A percentile compares a stretch with the other conserved stretches of the same genome.
Conservation (phyloP, 2,797 vertebrate genomes). For the Gastrophryne carolinensis region DNA sequence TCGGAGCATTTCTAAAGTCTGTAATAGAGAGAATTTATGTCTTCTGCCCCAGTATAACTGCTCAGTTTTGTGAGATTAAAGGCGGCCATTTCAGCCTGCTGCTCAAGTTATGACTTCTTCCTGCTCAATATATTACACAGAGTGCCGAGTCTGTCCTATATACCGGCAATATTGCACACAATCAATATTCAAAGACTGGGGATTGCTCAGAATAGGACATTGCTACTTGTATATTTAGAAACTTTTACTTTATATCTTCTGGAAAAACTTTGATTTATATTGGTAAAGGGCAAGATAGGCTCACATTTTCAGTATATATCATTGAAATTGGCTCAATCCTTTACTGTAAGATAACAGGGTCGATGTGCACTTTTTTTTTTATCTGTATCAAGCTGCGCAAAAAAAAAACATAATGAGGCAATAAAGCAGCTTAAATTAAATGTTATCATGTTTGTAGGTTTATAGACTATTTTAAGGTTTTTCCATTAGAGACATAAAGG, state of each 20-base stretch:
- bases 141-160: background rate
- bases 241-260: background rate
- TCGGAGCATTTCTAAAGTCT: slow-evolving; percentile 15
- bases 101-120: slow-evolving; percentile 6
- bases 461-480: too few species aligned
- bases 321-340: background rate
- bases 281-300: background rate
- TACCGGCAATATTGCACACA: background rate
- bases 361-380: background rate
- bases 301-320: background rate
- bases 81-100: slow-evolving; percentile 15
- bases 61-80: slow-evolving; percentile 17
- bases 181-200: slow-evolving; percentile 18
- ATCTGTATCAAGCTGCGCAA: background rate
- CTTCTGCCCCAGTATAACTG: slow-evolving; percentile 4
- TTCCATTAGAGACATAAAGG: too few species aligned
- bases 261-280: background rate
- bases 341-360: background rate
- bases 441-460: too few species aligned
- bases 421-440: too few species aligned
- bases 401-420: background rate
- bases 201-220: background rate
- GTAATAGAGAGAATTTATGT: slow-evolving; percentile 14
- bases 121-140: slow-evolving; percentile 4
- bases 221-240: background rate